phyloP scores from a whole-genome alignment of 2,797 vertebrate species.

The Etheostoma perlongum region DNA sequence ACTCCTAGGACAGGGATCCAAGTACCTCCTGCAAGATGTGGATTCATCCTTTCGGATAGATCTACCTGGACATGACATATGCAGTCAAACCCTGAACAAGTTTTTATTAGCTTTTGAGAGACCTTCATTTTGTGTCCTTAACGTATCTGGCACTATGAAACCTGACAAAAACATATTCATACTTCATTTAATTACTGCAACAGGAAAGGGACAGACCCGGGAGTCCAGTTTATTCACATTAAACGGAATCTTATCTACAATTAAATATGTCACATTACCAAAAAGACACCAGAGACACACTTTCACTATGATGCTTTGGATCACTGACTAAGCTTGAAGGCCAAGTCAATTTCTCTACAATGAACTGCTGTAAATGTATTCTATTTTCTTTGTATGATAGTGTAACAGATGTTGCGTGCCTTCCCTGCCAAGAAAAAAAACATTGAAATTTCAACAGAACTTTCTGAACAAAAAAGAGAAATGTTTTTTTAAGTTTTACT shows the following conservation, averaged over 20 bases:
- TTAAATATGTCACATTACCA: conserved; percentile 10
- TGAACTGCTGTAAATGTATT: conserved; percentile 19
- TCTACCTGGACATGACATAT: conserved; percentile 19
- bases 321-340: conserved; percentile 5
- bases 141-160: conserved; percentile 3
- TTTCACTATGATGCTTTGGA: conserved; percentile 3
- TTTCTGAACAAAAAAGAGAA: conserved; percentile 31
- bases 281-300: not conserved
- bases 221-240: not conserved
- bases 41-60: conserved; percentile 45
- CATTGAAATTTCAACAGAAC: conserved; percentile 26
- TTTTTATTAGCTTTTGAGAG: conserved; percentile 1
- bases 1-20: conserved; percentile 70
- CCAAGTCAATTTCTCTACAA: conserved; percentile 13
- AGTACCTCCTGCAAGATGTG: conserved; percentile 34
- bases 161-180: not conserved
- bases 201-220: not conserved
- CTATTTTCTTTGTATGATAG: conserved; percentile 15
- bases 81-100: not conserved
- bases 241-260: not conserved
- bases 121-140: conserved; percentile 13
- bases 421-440: conserved; percentile 23
- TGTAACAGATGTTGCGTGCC: conserved; percentile 19
- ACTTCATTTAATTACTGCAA: not conserved
- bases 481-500: conserved; percentile 25